Conservation (phyloP, 2,888 invertebrate species). For the Drosophila testacea region DNA sequence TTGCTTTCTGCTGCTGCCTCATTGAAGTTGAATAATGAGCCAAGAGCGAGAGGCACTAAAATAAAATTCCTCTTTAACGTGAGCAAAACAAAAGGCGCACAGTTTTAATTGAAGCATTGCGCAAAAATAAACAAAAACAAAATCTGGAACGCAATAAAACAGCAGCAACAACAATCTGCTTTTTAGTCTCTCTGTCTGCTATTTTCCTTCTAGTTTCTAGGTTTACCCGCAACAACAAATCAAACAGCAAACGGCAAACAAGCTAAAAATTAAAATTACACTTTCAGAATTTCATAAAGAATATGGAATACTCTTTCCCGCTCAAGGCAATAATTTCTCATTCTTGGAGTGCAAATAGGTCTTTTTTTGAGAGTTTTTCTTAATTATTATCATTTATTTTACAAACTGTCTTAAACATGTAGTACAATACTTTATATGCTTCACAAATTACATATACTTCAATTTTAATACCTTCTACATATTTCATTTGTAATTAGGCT, state of each 20-base stretch:
- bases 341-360: no score
- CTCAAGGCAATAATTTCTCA: background rate
- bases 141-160: conserved; percentile 44
- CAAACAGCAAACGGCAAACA: conserved; percentile 39
- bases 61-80: conserved; percentile 46
- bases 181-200: conserved; percentile 3
- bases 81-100: conserved; percentile 42
- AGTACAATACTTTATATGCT: background rate
- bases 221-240: conserved; percentile 44
- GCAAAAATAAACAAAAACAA: conserved; percentile 61
- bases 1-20: conserved; percentile 20
- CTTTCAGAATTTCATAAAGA: background rate
- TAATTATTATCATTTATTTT: no score
- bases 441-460: background rate
- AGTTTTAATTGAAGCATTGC: conserved; percentile 71
- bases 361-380: no score
- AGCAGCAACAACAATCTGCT: conserved; percentile 35
- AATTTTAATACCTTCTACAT: background rate
- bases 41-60: conserved; percentile 32
- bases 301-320: conserved; percentile 23
- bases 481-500: background rate
- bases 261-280: conserved; percentile 7
- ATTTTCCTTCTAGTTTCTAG: conserved; percentile 1
- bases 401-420: no score
- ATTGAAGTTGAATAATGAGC: conserved; percentile 55